A percentile compares a stretch with the other conserved stretches of the same genome.
phyloP scores from a whole-genome alignment of 30 jellyfish, hydroid and myxozoan species.

The Cassiopea andromeda region DNA sequence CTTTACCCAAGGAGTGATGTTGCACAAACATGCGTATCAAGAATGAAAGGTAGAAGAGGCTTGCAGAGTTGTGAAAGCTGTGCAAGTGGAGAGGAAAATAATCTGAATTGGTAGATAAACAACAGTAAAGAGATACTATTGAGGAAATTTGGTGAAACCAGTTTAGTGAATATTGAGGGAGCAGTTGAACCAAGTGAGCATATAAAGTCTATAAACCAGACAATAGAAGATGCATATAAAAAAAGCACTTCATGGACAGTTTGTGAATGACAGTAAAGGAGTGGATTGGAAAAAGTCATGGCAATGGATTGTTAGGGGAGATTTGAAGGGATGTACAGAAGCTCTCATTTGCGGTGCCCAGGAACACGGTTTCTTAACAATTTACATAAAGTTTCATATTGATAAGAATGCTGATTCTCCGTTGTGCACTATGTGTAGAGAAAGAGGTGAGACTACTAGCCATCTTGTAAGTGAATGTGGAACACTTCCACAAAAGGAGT shows the following conservation, averaged over 20 bases:
- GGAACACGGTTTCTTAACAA: constrained; percentile 24
- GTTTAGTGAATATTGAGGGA: not conserved
- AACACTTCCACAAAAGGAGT: not conserved
- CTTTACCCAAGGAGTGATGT: not conserved
- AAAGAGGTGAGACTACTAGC: constrained; percentile 16
- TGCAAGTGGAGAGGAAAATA: constrained; percentile 12
- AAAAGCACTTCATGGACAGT: not conserved
- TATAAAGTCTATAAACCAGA: not conserved
- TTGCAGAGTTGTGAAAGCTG: not conserved
- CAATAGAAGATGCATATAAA: not conserved
- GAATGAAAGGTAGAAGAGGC: constrained; percentile 6
- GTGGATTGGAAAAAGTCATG: not conserved
- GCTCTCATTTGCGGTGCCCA: constrained; percentile 5
- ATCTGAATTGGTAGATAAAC: not conserved
- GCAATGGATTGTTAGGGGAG: constrained; percentile 1
- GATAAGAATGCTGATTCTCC: not conserved
- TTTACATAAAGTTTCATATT: not conserved
- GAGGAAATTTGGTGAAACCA: not conserved
- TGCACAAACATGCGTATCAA: not conserved
- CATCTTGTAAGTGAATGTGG: constrained; percentile 12
- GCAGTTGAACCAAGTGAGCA: not conserved
- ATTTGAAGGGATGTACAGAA: constrained; percentile 17
- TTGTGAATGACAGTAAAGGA: not conserved
- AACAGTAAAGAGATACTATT: not conserved
- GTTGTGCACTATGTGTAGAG: not conserved